Conservation (phyloP, 23 tunicate genomes). For the Diplosoma virens region DNA sequence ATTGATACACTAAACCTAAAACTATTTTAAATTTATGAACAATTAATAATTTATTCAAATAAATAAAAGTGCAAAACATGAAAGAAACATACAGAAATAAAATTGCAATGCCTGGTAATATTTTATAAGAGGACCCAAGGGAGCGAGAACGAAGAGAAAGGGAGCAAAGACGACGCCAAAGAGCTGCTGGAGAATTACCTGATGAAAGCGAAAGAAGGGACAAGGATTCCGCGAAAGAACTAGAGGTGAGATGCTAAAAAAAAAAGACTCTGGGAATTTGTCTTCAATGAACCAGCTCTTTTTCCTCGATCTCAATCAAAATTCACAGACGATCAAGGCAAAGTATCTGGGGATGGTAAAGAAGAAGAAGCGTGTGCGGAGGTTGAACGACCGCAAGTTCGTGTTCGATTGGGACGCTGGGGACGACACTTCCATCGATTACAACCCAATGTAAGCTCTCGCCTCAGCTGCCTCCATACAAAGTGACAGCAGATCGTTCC, state of each 20-base stretch:
- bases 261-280: too few relatives aligned
- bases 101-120: too few relatives aligned
- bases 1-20: too few relatives aligned
- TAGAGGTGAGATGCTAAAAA: constrained; percentile 42
- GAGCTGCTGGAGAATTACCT: constrained; percentile 46
- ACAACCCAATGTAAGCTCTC: constrained; percentile 78
- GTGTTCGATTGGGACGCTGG: constrained; percentile 99
- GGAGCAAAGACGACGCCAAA: constrained; percentile 75
- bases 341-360: constrained; percentile 91
- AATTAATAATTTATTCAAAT: too few relatives aligned
- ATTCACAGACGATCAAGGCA: constrained; percentile 87
- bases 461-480: background rate
- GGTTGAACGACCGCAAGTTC: constrained; percentile 96
- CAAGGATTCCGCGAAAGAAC: constrained; percentile 90
- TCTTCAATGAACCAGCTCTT: too few relatives aligned
- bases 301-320: too few relatives aligned
- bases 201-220: constrained; percentile 53
- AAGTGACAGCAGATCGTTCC: background rate
- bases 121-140: constrained; percentile 81
- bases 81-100: too few relatives aligned
- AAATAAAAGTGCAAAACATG: too few relatives aligned
- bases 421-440: constrained; percentile 97
- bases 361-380: constrained; percentile 88
- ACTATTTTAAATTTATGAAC: too few relatives aligned
- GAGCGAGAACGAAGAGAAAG: constrained; percentile 88